Conservation (phyloP, 2,113 vertebrate genomes). For the Atlantisia rogersi region DNA sequence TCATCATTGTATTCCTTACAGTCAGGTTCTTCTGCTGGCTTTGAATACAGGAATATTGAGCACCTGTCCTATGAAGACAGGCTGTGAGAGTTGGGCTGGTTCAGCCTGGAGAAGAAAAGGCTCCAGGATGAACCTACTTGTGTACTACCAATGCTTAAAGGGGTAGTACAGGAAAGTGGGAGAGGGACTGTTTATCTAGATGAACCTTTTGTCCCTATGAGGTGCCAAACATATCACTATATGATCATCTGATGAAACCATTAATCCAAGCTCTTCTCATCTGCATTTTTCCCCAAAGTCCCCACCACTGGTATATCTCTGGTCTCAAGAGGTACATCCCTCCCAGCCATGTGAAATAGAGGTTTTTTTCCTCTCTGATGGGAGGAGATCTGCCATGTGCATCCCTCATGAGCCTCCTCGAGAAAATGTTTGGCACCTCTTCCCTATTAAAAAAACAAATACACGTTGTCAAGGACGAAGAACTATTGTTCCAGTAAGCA, state of each 20-base stretch:
- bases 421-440: not conserved
- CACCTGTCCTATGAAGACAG: no score
- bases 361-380: not conserved
- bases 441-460: not conserved
- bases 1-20: not conserved
- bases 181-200: not conserved
- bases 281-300: not conserved
- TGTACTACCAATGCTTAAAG: no score
- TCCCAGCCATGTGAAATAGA: not conserved
- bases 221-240: fast-evolving
- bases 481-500: not conserved
- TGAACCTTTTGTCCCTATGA: not conserved
- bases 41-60: not conserved
- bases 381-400: not conserved
- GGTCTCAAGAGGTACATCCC: not conserved
- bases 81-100: not conserved
- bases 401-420: not conserved
- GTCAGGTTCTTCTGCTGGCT: not conserved
- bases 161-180: no score
- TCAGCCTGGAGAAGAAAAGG: no score
- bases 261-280: not conserved
- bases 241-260: not conserved
- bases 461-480: not conserved
- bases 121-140: no score
- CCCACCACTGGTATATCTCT: not conserved